Conservation (phyloP, 2,113 vertebrate genomes). For the Lepisosteus oculatus region DNA sequence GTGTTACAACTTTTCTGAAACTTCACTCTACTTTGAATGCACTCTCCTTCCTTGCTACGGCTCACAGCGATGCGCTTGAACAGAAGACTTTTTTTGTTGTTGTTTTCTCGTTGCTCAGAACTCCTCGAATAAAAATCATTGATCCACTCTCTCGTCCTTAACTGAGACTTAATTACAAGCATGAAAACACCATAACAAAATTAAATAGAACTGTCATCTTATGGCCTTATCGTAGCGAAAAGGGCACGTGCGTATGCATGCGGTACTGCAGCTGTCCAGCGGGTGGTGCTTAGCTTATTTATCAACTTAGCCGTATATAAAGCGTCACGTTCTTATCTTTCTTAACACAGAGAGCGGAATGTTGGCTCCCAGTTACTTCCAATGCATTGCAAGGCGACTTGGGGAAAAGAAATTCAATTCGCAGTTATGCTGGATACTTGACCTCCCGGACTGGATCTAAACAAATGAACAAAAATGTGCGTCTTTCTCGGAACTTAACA, state of each 20-base stretch:
- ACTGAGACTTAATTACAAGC: no score
- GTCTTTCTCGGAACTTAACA: conserved; percentile 1
- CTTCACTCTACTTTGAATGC: no score
- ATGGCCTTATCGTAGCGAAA: no score
- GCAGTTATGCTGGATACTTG: conserved; percentile 12
- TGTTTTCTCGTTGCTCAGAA: no score
- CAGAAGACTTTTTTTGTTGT: no score
- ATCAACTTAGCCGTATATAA: conserved; percentile 18
- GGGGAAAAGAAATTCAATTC: neutral
- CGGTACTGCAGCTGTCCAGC: conserved; percentile 10
- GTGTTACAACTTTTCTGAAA: no score
- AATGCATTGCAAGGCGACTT: neutral
- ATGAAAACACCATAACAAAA: no score
- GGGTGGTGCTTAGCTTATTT: conserved; percentile 30
- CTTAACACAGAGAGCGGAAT: conserved; percentile 7
- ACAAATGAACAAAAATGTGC: conserved; percentile 12
- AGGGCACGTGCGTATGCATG: neutral
- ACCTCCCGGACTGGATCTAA: neutral
- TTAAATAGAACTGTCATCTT: no score
- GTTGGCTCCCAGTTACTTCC: neutral
- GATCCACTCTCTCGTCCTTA: no score
- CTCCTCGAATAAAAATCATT: no score
- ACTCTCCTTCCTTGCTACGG: no score
- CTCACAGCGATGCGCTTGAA: no score
- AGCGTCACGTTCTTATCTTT: neutral